phyloP scores from a whole-genome alignment of 1,140 invertebrate genomes.

The Paracyclopina nana region DNA sequence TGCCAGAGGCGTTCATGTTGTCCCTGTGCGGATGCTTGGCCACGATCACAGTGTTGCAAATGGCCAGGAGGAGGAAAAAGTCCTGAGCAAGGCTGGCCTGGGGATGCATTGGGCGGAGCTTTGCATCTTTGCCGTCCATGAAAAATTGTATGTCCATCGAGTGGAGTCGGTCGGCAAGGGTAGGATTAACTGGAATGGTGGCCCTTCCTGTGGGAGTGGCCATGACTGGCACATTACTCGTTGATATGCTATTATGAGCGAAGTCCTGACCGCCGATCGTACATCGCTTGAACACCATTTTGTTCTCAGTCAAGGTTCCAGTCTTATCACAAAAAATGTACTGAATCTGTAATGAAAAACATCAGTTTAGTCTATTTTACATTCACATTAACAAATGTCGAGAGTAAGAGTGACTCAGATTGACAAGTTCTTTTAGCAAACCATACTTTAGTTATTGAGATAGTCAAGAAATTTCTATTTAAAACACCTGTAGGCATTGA shows the following conservation, averaged over 20 bases:
- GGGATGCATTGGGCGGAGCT: conserved; percentile 18
- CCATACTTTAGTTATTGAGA: too few relatives aligned
- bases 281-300: conserved; percentile 84
- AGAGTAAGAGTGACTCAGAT: too few relatives aligned
- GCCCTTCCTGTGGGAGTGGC: neutral
- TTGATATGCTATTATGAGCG: conserved; percentile 20
- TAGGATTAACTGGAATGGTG: conserved; percentile 9
- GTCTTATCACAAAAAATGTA: conserved; percentile 97
- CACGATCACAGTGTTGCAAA: conserved; percentile 93
- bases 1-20: conserved; percentile 20
- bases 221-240: conserved; percentile 10
- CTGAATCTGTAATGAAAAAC: conserved; percentile 47
- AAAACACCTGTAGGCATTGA: too few relatives aligned
- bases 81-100: conserved; percentile 46
- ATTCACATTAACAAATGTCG: too few relatives aligned
- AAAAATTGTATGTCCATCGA: neutral
- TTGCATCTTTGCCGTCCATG: neutral
- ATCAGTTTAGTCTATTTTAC: too few relatives aligned
- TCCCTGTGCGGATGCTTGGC: conserved; percentile 70
- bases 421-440: too few relatives aligned
- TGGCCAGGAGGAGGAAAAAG: conserved; percentile 70
- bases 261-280: conserved; percentile 73
- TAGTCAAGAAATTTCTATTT: too few relatives aligned
- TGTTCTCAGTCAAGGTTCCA: conserved; percentile 89
- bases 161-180: neutral